Evolutionary conservation across 2,797 vertebrate genomes (phyloP).

Genomic region (Phoebastria nigripes): DNA sequence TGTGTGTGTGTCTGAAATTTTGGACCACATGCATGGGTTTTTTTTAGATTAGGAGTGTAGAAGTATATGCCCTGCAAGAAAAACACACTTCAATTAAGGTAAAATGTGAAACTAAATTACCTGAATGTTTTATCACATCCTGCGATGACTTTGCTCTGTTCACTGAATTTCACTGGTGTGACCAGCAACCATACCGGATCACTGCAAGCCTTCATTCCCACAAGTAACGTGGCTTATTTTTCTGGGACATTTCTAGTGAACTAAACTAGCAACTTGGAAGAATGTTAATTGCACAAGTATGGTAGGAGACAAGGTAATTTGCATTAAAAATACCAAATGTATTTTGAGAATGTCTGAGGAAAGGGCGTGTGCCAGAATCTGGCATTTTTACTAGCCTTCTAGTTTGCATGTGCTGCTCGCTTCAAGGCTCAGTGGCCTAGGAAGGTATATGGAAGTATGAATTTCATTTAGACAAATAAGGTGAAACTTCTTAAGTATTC

Average conservation of each 20-base stretch:
- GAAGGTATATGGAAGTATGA: neutral
- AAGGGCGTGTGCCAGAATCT: neutral
- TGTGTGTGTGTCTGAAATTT: neutral
- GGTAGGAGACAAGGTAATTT: neutral
- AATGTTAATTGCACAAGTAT: neutral
- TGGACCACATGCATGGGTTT: accelerated
- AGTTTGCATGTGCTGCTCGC: accelerated
- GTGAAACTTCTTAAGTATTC: neutral
- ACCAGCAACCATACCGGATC: accelerated
- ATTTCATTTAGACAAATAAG: neutral
- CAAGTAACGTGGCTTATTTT: neutral
- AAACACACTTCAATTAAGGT: neutral
- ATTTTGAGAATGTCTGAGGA: neutral
- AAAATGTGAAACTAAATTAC: neutral
- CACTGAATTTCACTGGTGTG: neutral
- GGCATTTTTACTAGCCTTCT: neutral
- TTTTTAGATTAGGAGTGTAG: neutral
- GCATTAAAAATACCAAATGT: conserved; percentile 8
- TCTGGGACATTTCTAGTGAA: neutral
- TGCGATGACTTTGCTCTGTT: neutral
- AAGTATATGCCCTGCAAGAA: neutral
- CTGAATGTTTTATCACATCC: neutral
- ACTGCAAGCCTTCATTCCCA: neutral
- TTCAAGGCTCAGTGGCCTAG: neutral
- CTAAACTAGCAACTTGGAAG: neutral